Base-by-base conservation (phyloP, 2,888 invertebrate genomes). In the Pheosia tremula region DNA sequence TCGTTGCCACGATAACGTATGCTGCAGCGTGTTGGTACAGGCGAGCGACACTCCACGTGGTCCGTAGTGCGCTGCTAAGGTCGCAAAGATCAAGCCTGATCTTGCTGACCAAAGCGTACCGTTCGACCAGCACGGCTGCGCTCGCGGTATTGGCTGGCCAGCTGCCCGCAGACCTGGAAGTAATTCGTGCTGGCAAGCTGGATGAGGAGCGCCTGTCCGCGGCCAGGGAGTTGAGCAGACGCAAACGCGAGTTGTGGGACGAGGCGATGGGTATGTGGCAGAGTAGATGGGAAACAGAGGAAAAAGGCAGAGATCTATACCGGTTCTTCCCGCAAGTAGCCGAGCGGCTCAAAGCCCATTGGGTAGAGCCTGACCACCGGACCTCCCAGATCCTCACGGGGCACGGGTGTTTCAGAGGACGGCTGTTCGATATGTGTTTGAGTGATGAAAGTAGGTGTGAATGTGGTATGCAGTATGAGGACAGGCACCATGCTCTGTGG, bases 81-180 rank as follows among this genome's bases (percentile, higher is more conserved):
- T 62, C 67, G 0, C 77, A 78, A 47, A 11, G 10, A 10, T 47
- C 47, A 10, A 47, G 47, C n/a, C 47, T 47, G 10, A 5, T 47
- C 6, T 10, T 47, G 5, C 47, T 47, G 10, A 10, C 47, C n/a
- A 47, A 47, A 10, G 47, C 47, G 10, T 47, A 47, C 11, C 8
- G n/a, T 3, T 47, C 47, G 10, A 47, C 47, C 9, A 47, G 47
- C 47, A n/a, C 47, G 10, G n/a, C 47, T n/a, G 47, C 47, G 8
- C n/a, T 47, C 47, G 47, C 47, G n/a, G n/a, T 47, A 10, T 62
- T 79, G 0, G 77, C 76, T 0, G 75, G 75, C 0, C 77, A 77
- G 9, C 64, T 78, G 50, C 77, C 78, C 7, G 72, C 68, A 5
- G 74, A 75, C 59, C 66, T 73, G 45, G 72, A 72, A 52, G 75